Base-by-base conservation (phyloP, 1,140 invertebrate genomes). In the Sweltsa coloradensis region DNA sequence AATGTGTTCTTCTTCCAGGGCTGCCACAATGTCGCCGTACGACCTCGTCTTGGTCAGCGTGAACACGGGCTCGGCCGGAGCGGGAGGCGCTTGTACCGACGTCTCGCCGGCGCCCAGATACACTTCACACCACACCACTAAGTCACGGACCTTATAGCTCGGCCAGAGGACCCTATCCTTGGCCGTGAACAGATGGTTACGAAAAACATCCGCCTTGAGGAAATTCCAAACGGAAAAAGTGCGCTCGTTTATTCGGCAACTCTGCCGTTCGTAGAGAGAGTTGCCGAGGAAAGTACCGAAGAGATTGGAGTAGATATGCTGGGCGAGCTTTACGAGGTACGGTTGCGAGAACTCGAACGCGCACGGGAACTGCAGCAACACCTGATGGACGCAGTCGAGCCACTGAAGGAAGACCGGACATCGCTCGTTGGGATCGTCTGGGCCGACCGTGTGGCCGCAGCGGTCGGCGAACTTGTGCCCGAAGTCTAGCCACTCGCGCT, bases 201-300 rank as follows among this genome's bases (percentile, higher is more conserved):
- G 70, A 66, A 92, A 94, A 46, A 79, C 74, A 34, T 71, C 77
- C 53, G 73, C 81, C 61, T 70, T 76, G 36, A 97, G 72, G 64
- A 92, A 83, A 48, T 78, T 76, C 91, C 91, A 96, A 23, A 95
- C 82, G 5, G 86, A 89, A 60, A 83, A 87, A 16, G 87, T 89
- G 46, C 76, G 71, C 42, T 84, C 76, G 27, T 71, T 64, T 41
- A 89, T 73, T 41, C 78, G 72, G 44, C 77, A 69, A 19, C 74
- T 70, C 19, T 73, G 62, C 37, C 91, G 74, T 64, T 95, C 88
- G 57, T 79, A 76, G 29, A 75, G 69, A 25, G 79, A 87, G 66
- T 97, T 97, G 66, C 89, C 96, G 41, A 97, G 74, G 72, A 98
- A 98, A 54, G 91, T 96, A 45, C 94, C 94, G 70, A 95, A 98